Evolutionary conservation across 1,140 invertebrate species (phyloP).

Genomic region (Heterodera carotae): DNA sequence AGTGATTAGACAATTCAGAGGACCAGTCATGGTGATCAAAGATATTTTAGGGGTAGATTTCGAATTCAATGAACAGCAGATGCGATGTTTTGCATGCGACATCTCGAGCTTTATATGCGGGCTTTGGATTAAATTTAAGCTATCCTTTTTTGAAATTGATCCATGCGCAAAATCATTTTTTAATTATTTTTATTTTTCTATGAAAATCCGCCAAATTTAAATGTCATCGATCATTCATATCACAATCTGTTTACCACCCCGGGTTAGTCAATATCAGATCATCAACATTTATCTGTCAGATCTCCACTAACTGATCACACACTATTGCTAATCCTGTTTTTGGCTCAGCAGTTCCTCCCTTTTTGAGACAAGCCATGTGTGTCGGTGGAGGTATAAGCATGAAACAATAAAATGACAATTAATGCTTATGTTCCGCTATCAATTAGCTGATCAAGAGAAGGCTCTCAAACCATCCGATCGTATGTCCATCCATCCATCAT

Average conservation of each 20-base stretch:
- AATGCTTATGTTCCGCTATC: not conserved
- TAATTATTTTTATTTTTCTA: no score
- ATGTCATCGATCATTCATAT: no score
- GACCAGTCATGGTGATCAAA: not conserved
- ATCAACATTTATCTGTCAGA: no score
- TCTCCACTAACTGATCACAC: not conserved
- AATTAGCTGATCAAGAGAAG: not conserved
- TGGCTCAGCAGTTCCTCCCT: no score
- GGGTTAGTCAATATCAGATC: no score
- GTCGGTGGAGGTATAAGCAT: not conserved
- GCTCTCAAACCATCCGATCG: not conserved
- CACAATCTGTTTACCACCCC: no score
- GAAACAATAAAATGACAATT: not conserved
- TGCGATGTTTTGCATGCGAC: not conserved
- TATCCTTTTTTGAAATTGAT: not conserved
- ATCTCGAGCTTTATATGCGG: not conserved
- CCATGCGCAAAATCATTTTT: not conserved
- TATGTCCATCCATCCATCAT: not conserved
- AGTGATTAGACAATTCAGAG: not conserved
- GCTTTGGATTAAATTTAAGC: no score
- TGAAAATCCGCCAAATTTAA: no score
- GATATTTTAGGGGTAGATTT: not conserved
- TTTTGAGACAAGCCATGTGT: not conserved
- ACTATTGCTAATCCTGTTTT: no score
- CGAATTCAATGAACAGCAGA: not conserved